These are phyloP conservation scores for Eupelmus urozonus DNA, from an alignment of 2,888 invertebrate genomes.

Conservation along the genomic window DNA sequence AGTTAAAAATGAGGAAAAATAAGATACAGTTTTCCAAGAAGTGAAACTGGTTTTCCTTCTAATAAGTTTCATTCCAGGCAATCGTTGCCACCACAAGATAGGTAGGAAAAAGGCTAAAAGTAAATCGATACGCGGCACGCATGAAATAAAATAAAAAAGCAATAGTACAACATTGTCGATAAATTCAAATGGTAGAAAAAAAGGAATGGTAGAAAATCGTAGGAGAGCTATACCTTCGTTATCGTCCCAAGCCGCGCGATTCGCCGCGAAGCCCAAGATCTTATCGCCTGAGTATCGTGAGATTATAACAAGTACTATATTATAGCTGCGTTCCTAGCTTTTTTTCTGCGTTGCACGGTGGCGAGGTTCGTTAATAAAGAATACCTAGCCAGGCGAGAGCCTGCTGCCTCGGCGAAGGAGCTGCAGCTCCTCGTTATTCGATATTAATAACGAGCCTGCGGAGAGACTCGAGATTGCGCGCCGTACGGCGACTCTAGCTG, in stretches of 20 bases:
- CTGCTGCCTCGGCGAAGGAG: constrained; percentile 61
- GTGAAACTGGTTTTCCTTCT: not conserved
- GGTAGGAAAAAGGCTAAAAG: not conserved
- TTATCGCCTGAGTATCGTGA: constrained; percentile 54
- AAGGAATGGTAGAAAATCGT: not conserved
- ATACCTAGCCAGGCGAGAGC: constrained; percentile 69
- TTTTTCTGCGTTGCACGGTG: not conserved
- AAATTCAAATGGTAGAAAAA: constrained; percentile 33
- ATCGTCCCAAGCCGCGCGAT: constrained; percentile 14
- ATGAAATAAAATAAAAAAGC: constrained; percentile 27
- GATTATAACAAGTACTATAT: constrained; percentile 60
- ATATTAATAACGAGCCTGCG: constrained; percentile 75
- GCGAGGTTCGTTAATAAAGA: constrained; percentile 76
- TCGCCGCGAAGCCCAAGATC: constrained; percentile 40
- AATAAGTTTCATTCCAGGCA: not conserved
- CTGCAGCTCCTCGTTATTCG: constrained; percentile 74
- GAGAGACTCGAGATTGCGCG: constrained; percentile 43
- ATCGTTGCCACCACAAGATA: not conserved
- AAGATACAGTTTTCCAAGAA: no score
- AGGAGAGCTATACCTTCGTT: constrained; percentile 43
- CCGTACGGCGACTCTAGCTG: no score
- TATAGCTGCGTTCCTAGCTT: constrained; percentile 59
- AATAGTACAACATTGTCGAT: constrained; percentile 36
- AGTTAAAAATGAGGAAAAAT: no score
- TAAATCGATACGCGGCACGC: not conserved